phyloP scores from a whole-genome alignment of 2,888 invertebrate species.

The Mythimna albipuncta region DNA sequence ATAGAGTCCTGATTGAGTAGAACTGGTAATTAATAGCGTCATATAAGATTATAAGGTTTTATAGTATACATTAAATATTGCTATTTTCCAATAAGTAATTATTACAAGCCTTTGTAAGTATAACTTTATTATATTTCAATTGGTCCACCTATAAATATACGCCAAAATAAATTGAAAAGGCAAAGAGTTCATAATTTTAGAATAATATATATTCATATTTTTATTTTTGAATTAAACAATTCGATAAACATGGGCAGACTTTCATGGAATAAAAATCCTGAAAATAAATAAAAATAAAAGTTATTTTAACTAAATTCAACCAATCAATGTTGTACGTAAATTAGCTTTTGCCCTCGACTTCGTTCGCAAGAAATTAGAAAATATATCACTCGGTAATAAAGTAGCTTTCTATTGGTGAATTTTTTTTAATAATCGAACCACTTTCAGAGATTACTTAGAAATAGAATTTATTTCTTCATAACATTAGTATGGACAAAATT shows the following conservation, averaged over 20 bases:
- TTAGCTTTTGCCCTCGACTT: too few relatives aligned
- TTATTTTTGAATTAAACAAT: neutral
- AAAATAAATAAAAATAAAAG: neutral
- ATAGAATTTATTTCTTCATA: too few relatives aligned
- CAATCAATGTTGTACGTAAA: constrained; percentile 6
- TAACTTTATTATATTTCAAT: neutral
- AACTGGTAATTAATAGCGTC: constrained; percentile 31
- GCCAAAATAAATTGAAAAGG: neutral
- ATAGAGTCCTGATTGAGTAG: constrained; percentile 26
- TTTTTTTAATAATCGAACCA: too few relatives aligned
- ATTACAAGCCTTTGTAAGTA: neutral
- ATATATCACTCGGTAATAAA: too few relatives aligned
- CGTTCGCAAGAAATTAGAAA: too few relatives aligned
- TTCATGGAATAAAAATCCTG: neutral
- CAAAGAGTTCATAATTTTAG: neutral
- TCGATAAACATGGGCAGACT: neutral
- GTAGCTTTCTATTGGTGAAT: too few relatives aligned
- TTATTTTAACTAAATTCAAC: neutral
- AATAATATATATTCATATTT: too few relatives aligned
- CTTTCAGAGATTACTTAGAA: too few relatives aligned
- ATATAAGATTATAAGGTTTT: constrained; percentile 32
- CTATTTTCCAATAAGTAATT: neutral
- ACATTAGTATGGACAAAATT: too few relatives aligned
- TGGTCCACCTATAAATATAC: neutral
- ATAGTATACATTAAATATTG: neutral